Base-by-base conservation (phyloP, 1,140 invertebrate species). In the Scaptomyza montana region DNA sequence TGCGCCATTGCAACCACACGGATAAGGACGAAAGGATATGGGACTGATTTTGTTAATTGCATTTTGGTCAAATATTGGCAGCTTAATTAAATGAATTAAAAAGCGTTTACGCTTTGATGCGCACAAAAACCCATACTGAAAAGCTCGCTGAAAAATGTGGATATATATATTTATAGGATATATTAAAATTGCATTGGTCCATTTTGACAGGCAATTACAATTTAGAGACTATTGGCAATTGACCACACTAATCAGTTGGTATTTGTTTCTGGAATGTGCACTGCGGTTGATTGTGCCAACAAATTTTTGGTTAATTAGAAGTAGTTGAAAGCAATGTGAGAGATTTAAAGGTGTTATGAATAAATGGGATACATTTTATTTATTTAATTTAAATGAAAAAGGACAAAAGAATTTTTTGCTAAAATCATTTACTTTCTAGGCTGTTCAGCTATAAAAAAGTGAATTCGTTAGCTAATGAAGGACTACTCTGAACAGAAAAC, bases 61-160 rank as follows among this genome's bases (percentile, higher is more conserved):
- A 90, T 90, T 90, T 74, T 84, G 87, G 87, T 90, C 87, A 84
- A 90, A 90, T 90, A 90, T 89, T 90, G 87, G 82, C 87, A 90
- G 87, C 87, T 90, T 82, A 90, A 90, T 90, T 90, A 90, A 90
- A 89, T 84, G 82, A 90, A 90, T 90, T 90, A 80, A 84, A 90
- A 76, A 60, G 59, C 50, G 76, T 69, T 78, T 70, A 67, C 57
- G 66, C 71, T 74, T 81, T 81, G 78, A 63, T 56, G 57, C 54
- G 47, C 54, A 51, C 30, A 49, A 8, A 36, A 9, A 43, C 12
- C 10, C 28, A 36, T 16, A 36, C 50, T 43, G 41, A 3, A 6
- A 19, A 16, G 5, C 39, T 25, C 21, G 3, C 2, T 25, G 2
- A 25, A 25, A 25, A 25, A 25, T 25, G 21, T 25, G 21, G 2